Conservation (phyloP, 1,140 invertebrate species). For the Aphis craccivora region DNA sequence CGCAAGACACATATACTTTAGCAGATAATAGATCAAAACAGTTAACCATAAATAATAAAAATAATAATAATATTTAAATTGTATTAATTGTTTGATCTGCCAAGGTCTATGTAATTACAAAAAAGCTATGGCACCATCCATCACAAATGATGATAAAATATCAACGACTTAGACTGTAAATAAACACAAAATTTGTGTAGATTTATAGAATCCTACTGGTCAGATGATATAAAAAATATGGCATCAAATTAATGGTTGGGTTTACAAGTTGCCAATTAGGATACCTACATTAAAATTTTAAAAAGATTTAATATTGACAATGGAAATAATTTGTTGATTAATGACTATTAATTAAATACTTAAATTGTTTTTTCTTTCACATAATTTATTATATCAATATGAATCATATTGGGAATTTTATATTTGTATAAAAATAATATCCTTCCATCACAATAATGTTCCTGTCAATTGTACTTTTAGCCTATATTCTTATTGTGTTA, state of each 20-base stretch:
- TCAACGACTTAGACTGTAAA: constrained; percentile 23
- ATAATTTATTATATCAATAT: background rate
- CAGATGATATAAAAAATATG: constrained; percentile 44
- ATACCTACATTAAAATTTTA: background rate
- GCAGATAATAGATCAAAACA: constrained; percentile 40
- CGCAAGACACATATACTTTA: constrained; percentile 46
- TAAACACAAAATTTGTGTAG: constrained; percentile 18
- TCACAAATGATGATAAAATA: constrained; percentile 55
- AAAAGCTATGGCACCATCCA: constrained; percentile 48
- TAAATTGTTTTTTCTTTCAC: background rate
- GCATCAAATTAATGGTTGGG: constrained; percentile 47
- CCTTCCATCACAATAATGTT: too few species aligned
- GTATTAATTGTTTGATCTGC: constrained; percentile 10
- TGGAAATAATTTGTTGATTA: background rate
- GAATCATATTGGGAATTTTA: background rate
- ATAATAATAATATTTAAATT: constrained; percentile 8
- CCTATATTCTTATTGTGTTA: too few species aligned
- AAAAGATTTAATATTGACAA: background rate
- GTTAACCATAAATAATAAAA: constrained; percentile 18
- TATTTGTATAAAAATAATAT: background rate
- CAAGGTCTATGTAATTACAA: constrained; percentile 29
- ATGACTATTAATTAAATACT: background rate
- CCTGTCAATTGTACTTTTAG: too few species aligned
- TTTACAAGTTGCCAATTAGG: constrained; percentile 42
- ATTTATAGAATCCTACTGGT: background rate